Evolutionary conservation across 2,113 vertebrate species (phyloP).

Genomic region (Nibea albiflora): DNA sequence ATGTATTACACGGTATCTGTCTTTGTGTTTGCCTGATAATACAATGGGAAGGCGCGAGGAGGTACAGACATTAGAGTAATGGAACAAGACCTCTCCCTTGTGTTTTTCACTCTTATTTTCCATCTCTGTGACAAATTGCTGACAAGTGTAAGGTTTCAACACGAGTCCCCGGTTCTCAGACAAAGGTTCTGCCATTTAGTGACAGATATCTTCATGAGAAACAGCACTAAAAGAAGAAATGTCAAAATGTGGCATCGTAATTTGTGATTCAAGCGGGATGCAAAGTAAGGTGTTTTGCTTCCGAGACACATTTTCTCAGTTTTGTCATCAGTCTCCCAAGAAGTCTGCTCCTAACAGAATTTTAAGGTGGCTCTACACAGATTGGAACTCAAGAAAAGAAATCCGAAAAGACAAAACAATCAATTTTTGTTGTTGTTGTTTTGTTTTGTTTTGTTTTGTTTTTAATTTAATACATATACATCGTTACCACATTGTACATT

Average conservation of each 20-base stretch:
- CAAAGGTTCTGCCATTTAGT: constrained; percentile 13
- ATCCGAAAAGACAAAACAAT: background rate
- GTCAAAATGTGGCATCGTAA: background rate
- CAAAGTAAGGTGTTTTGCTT: constrained; percentile 40
- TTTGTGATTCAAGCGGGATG: constrained; percentile 41
- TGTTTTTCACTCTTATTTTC: background rate
- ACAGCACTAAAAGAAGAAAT: constrained; percentile 6
- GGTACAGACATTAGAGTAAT: background rate
- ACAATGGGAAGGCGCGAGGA: background rate
- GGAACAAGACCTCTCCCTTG: background rate
- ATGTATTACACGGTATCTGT: background rate
- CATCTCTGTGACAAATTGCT: constrained; percentile 11
- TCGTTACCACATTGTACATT: no score
- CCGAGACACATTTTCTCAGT: constrained; percentile 20
- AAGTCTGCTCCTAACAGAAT: background rate
- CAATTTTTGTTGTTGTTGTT: no score
- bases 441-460: no score
- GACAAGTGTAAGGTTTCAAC: background rate
- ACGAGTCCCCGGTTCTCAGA: constrained; percentile 14
- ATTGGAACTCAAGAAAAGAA: background rate
- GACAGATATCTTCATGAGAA: background rate
- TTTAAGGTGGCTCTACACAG: background rate
- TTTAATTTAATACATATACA: no score
- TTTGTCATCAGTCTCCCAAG: constrained; percentile 16
- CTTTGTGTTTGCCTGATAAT: constrained; percentile 2